Base-by-base conservation (phyloP, 2,113 vertebrate species). In the Pyrgilauda ruficollis region DNA sequence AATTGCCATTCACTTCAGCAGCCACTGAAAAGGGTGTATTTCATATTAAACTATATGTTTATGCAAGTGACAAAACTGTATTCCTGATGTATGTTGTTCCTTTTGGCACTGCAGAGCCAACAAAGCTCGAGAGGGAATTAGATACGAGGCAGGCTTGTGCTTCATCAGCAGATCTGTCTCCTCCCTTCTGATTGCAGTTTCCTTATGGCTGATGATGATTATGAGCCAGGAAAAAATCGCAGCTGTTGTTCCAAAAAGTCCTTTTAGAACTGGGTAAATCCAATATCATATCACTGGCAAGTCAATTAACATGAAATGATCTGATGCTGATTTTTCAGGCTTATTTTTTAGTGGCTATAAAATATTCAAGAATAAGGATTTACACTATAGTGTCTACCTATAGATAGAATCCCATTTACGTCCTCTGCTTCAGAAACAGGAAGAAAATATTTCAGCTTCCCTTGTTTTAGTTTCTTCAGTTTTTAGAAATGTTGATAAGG, bases 141-240 rank as follows among this genome's bases (percentile, higher is more conserved):
- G 74, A 66, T 61, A 55, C 0, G 0, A 91, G 31, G 23, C 47
- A 93, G 58, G 70, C 62, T 96, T 93, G 84, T 91, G 91, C 93
- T 94, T 91, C 70, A 76, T 95, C 93, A 97, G 91, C 93, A 94
- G 59, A 94, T 96, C 87, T 56, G 78, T 93, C 94, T 95, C 53
- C 47, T 93, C 56, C 10, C 6, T 79, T 94, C 84, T 85, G 77
- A 93, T 11, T 94, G 69, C 73, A 72, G 81, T 82, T 95, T 95
- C 77, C 74, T 94, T 95, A 84, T 18, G 84, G 84, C 44, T 91
- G 62, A 8, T 87, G 64, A 31, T 92, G 73, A 84, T 88, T 75
- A 87, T n/a, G 23, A 94, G 78, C 31, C 69, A 89, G 62, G 69
- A 84, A 94, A 53, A 87, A 79, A 84, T 76, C 70, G 89, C 87